Conservation (phyloP, 2,797 vertebrate species). For the Chloroceryle inda region DNA sequence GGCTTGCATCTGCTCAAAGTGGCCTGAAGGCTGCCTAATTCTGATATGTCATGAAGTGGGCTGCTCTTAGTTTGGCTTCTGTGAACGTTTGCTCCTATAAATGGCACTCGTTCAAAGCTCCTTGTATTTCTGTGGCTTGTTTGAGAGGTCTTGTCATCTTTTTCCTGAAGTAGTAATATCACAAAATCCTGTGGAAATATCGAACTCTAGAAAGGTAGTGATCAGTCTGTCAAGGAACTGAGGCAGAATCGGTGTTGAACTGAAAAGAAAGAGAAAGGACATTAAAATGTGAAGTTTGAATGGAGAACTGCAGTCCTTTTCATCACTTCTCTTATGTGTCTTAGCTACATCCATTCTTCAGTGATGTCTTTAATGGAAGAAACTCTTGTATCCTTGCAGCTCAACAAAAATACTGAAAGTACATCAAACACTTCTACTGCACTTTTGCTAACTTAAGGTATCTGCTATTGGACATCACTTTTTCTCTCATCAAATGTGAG, state of each 20-base stretch:
- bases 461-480: neutral
- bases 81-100: slow-evolving; percentile 70
- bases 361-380: neutral
- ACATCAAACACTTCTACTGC: neutral
- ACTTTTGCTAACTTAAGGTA: neutral
- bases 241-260: neutral
- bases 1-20: slow-evolving; percentile 67
- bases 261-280: neutral
- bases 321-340: neutral
- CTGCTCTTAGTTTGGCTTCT: slow-evolving; percentile 76
- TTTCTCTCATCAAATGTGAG: neutral
- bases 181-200: slow-evolving; percentile 14
- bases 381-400: neutral
- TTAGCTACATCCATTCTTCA: neutral
- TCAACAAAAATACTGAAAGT: neutral
- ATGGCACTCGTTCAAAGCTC: slow-evolving; percentile 71
- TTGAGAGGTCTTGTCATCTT: slow-evolving; percentile 60
- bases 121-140: slow-evolving; percentile 54
- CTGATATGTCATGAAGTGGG: slow-evolving; percentile 59
- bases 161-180: slow-evolving; percentile 14
- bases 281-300: neutral
- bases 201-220: neutral
- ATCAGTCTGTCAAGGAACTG: neutral
- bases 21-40: slow-evolving; percentile 67
- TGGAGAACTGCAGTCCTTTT: neutral